These are phyloP conservation scores for Andrena haemorrhoa DNA, from an alignment of 2,888 invertebrate genomes.

Conservation along the genomic window DNA sequence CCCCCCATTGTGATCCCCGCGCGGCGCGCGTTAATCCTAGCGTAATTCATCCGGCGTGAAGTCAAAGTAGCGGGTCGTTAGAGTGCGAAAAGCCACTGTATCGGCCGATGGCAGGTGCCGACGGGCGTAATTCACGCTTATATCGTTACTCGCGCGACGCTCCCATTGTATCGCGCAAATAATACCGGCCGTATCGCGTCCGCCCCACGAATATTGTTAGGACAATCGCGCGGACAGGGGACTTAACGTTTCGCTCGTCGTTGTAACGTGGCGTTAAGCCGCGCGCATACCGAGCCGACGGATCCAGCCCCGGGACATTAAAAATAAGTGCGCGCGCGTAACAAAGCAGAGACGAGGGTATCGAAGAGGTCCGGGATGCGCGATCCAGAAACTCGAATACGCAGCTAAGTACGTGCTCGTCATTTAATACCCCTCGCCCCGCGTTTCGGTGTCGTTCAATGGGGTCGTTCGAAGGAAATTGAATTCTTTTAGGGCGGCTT, in stretches of 20 bases:
- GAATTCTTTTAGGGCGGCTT: not conserved
- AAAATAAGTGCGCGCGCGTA: slow-evolving; percentile 23
- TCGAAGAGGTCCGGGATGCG: not conserved
- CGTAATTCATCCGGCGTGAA: slow-evolving; percentile 23
- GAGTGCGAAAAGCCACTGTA: slow-evolving; percentile 54
- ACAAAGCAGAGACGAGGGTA: slow-evolving; percentile 1
- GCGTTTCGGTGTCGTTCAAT: not conserved
- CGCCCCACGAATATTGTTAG: slow-evolving; percentile 64
- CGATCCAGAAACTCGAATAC: not conserved
- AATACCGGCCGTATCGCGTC: slow-evolving; percentile 59
- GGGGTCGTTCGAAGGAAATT: not conserved
- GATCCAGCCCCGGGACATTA: slow-evolving; percentile 10
- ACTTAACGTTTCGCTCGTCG: slow-evolving; percentile 72
- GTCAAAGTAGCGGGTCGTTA: slow-evolving; percentile 51
- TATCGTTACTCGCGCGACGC: slow-evolving; percentile 58
- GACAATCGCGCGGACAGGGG: slow-evolving; percentile 66
- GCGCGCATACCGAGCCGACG: slow-evolving; percentile 17
- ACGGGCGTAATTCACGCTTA: slow-evolving; percentile 62
- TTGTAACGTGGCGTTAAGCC: slow-evolving; percentile 47
- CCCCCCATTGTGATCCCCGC: not conserved
- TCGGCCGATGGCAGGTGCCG: slow-evolving; percentile 53
- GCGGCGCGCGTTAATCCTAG: slow-evolving; percentile 29
- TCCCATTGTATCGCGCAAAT: slow-evolving; percentile 57
- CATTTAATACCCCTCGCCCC: too few species aligned
- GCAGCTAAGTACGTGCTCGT: not conserved